Conservation (phyloP, 2,888 invertebrate genomes). For the Hyalella azteca region DNA sequence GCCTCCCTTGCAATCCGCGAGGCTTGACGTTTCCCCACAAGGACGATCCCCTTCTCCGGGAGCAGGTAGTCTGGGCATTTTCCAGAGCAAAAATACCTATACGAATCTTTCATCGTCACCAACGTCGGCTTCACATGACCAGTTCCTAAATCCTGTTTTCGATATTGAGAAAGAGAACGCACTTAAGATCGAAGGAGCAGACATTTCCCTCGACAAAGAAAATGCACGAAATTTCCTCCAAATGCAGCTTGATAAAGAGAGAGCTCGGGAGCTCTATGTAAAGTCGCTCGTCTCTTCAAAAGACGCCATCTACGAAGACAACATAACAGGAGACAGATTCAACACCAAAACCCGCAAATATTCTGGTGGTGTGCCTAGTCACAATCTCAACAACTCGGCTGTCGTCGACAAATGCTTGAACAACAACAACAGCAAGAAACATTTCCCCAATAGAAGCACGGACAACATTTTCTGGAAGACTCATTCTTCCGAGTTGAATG, state of each 20-base stretch:
- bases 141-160: not conserved
- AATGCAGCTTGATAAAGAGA: conserved; percentile 56
- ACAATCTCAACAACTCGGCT: not conserved
- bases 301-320: not conserved
- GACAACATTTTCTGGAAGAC: not conserved
- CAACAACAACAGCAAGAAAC: not conserved
- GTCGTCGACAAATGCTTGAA: not conserved
- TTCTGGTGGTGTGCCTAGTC: not conserved
- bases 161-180: conserved; percentile 16
- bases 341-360: not conserved
- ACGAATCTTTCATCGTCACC: conserved; percentile 5
- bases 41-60: not conserved
- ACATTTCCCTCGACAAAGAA: conserved; percentile 49
- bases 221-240: conserved; percentile 55
- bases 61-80: not conserved
- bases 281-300: not conserved
- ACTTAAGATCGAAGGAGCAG: conserved; percentile 39
- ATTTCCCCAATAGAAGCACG: conserved; percentile 5
- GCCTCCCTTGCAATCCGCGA: not conserved
- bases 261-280: conserved; percentile 47
- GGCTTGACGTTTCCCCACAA: not conserved
- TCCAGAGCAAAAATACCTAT: not conserved
- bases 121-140: not conserved
- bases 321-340: not conserved
- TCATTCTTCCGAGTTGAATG: not conserved